phyloP scores from a whole-genome alignment of 2,888 invertebrate species.

The Agrotis ipsilon region DNA sequence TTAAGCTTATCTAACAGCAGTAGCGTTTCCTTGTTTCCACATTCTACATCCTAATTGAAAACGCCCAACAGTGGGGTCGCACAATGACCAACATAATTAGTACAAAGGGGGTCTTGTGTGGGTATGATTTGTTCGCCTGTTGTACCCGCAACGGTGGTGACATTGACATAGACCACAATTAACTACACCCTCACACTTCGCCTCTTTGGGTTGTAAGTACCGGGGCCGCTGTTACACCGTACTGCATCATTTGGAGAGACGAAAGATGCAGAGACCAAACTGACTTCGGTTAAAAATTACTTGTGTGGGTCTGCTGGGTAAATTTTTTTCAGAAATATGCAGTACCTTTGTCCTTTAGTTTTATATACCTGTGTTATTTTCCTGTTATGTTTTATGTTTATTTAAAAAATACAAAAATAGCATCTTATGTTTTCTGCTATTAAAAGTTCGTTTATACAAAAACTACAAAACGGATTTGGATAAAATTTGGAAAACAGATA shows the following conservation, averaged over 20 bases:
- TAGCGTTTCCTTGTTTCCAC: not conserved
- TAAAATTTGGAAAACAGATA: no score
- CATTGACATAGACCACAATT: conserved; percentile 78
- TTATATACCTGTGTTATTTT: no score
- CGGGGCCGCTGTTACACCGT: conserved; percentile 59
- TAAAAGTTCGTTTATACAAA: no score
- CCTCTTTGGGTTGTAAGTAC: conserved; percentile 66
- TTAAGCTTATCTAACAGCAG: not conserved
- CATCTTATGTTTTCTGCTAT: no score
- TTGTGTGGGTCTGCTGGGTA: no score
- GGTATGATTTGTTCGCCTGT: conserved; percentile 44
- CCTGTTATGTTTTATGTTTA: no score
- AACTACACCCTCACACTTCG: conserved; percentile 76
- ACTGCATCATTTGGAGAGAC: not conserved
- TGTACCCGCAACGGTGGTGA: conserved; percentile 67
- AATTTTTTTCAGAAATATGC: no score
- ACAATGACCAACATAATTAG: conserved; percentile 21
- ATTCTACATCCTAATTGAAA: not conserved
- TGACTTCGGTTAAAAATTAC: no score
- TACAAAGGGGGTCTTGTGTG: conserved; percentile 24
- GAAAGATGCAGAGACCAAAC: not conserved
- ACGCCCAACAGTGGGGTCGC: not conserved
- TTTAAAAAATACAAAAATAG: no score
- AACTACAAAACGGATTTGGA: no score
- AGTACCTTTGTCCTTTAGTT: no score